phyloP scores from a whole-genome alignment of 1,140 invertebrate genomes.

The Oncopodura yosiiana region DNA sequence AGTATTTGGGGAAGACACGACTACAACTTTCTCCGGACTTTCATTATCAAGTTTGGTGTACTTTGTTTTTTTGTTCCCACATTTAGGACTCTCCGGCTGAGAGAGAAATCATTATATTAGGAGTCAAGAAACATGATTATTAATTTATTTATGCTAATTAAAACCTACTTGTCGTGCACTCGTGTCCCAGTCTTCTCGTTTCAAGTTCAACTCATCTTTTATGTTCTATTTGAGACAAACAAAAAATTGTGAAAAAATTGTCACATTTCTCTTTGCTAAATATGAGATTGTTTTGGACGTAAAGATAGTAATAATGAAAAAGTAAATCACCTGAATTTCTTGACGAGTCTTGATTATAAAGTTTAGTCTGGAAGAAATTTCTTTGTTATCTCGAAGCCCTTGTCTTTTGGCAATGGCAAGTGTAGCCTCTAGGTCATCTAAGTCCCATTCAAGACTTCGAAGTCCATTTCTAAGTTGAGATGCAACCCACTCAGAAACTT shows the following conservation, averaged over 20 bases:
- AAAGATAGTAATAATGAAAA: not conserved
- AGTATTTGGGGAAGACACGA: constrained; percentile 33
- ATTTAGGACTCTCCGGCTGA: constrained; percentile 34
- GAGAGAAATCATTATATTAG: not conserved
- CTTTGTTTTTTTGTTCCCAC: constrained; percentile 33
- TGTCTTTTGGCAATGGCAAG: constrained; percentile 35
- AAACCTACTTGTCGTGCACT: constrained; percentile 31
- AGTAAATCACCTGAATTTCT: constrained; percentile 34
- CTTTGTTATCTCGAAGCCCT: constrained; percentile 35
- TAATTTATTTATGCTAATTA: not conserved
- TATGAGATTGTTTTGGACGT: not conserved
- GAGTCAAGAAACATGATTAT: not conserved
- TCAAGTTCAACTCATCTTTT: constrained; percentile 34
- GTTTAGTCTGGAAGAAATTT: constrained; percentile 35
- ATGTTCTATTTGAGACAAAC: constrained; percentile 29
- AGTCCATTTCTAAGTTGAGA: constrained; percentile 34
- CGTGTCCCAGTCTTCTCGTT: constrained; percentile 35
- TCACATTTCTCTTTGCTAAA: not conserved
- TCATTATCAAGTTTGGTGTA: constrained; percentile 35
- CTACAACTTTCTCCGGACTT: constrained; percentile 34
- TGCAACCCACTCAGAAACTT: constrained; percentile 35
- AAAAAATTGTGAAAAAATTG: not conserved
- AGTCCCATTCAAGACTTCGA: constrained; percentile 34
- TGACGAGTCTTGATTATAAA: constrained; percentile 36
- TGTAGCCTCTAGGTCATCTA: constrained; percentile 34